Percentiles rank a stretch among this genome's conserved stretches.
These are phyloP conservation scores for Leucania comma DNA, from an alignment of 2,888 invertebrate species.

Conservation along the genomic window DNA sequence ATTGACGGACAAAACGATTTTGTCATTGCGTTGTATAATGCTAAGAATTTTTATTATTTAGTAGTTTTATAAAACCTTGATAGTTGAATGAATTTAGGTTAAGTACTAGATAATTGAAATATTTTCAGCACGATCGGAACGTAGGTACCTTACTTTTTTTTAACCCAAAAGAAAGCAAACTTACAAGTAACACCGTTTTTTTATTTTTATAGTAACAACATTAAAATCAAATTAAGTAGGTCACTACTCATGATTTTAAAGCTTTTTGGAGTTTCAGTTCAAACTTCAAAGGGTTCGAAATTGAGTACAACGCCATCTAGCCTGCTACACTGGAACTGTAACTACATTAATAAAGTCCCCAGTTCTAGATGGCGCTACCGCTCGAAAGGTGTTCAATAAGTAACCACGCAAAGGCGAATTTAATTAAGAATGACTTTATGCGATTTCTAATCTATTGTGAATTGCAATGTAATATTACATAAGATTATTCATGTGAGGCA, in stretches of 20 bases:
- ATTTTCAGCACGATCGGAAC: neutral
- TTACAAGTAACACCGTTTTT: too few species aligned
- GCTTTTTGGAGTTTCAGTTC: neutral
- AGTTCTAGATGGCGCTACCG: conserved; percentile 52
- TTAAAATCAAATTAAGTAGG: too few species aligned
- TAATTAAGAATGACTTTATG: conserved; percentile 48
- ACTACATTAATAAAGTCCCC: neutral
- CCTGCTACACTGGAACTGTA: conserved; percentile 2
- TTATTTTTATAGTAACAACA: too few species aligned
- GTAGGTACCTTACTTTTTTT: neutral
- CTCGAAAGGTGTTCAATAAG: conserved; percentile 41
- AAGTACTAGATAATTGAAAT: conserved; percentile 6
- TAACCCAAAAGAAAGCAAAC: neutral
- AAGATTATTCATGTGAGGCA: conserved; percentile 53
- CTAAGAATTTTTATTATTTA: conserved; percentile 30
- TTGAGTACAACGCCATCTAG: conserved; percentile 58
- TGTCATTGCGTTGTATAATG: conserved; percentile 60
- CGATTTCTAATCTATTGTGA: conserved; percentile 65
- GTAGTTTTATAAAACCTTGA: conserved; percentile 24
- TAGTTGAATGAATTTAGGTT: conserved; percentile 20
- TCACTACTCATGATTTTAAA: neutral
- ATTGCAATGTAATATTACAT: conserved; percentile 48
- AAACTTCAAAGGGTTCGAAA: conserved; percentile 13
- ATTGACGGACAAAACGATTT: conserved; percentile 58
- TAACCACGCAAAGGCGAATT: conserved; percentile 36